Percentiles rank a stretch among this genome's conserved stretches.
Conservation (phyloP, 53 echinoderm and acorn worm genomes). For the Crossaster papposus region DNA sequence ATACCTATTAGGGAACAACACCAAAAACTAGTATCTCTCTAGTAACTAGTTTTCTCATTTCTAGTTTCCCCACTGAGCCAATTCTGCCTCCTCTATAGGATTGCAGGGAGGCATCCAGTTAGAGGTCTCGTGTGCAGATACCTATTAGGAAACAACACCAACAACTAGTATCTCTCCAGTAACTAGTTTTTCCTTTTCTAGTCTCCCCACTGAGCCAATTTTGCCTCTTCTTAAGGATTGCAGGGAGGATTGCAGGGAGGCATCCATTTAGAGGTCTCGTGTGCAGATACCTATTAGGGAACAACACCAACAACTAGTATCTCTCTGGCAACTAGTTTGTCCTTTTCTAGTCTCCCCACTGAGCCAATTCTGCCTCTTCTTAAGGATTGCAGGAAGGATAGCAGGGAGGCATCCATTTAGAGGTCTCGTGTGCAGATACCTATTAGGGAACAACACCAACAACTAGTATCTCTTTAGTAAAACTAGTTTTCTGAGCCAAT, state of each 20-base stretch:
- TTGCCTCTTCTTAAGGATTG: slow-evolving; percentile 54
- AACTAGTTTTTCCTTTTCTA: slow-evolving; percentile 68
- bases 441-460: background rate
- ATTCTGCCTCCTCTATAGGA: slow-evolving; percentile 62
- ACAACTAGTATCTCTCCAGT: too few species aligned
- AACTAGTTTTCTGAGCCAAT: slow-evolving; percentile 57
- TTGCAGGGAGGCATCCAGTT: slow-evolving; percentile 77
- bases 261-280: slow-evolving; percentile 78
- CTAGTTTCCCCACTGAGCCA: slow-evolving; percentile 74
- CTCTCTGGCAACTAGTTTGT: slow-evolving; percentile 2
- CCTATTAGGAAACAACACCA: slow-evolving; percentile 21
- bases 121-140: slow-evolving; percentile 66
- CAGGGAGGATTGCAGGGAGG: too few species aligned
- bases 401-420: slow-evolving; percentile 75
- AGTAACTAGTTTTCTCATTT: slow-evolving; percentile 50
- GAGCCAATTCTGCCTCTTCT: slow-evolving; percentile 59
- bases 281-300: slow-evolving; percentile 55
- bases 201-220: slow-evolving; percentile 72
- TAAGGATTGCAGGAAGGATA: too few species aligned
- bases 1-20: slow-evolving; percentile 43
- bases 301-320: background rate
- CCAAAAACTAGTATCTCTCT: too few species aligned
- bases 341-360: slow-evolving; percentile 74
- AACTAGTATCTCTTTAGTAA: too few species aligned
- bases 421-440: slow-evolving; percentile 70